Evolutionary conservation across 2,888 invertebrate species (phyloP).

Genomic region (Parelbella ahira): DNA sequence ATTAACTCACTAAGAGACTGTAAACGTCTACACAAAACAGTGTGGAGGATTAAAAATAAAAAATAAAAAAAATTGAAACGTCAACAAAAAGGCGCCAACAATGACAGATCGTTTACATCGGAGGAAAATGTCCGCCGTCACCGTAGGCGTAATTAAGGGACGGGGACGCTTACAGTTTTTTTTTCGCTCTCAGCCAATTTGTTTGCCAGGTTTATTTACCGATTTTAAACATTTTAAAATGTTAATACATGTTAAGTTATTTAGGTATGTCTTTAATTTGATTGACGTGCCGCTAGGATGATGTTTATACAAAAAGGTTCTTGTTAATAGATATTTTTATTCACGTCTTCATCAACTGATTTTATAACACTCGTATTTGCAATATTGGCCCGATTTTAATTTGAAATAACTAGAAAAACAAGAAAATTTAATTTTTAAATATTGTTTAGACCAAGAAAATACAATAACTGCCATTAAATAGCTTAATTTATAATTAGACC

Average conservation of each 20-base stretch:
- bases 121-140: slow-evolving; percentile 60
- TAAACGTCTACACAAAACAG: slow-evolving; percentile 44
- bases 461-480: too few species aligned
- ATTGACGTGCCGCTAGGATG: too few species aligned
- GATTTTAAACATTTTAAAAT: slow-evolving; percentile 8
- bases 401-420: too few species aligned
- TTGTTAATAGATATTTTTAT: too few species aligned
- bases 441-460: too few species aligned
- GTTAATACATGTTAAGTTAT: slow-evolving; percentile 1
- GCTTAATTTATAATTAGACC: too few species aligned
- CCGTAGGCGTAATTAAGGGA: slow-evolving; percentile 49
- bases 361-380: too few species aligned
- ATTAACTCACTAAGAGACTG: slow-evolving; percentile 33
- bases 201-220: slow-evolving; percentile 18
- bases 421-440: too few species aligned
- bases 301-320: too few species aligned
- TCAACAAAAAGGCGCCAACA: slow-evolving; percentile 44
- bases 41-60: slow-evolving; percentile 39
- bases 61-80: slow-evolving; percentile 46
- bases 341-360: too few species aligned
- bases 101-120: slow-evolving; percentile 74
- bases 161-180: slow-evolving; percentile 35
- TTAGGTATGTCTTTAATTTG: too few species aligned
- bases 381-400: too few species aligned
- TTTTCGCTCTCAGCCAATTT: slow-evolving; percentile 24